Evolutionary conservation across 2,888 invertebrate species (phyloP), one percentile per base, ranked within the genome.

Genomic region (Drosophila sordidula): DNA sequence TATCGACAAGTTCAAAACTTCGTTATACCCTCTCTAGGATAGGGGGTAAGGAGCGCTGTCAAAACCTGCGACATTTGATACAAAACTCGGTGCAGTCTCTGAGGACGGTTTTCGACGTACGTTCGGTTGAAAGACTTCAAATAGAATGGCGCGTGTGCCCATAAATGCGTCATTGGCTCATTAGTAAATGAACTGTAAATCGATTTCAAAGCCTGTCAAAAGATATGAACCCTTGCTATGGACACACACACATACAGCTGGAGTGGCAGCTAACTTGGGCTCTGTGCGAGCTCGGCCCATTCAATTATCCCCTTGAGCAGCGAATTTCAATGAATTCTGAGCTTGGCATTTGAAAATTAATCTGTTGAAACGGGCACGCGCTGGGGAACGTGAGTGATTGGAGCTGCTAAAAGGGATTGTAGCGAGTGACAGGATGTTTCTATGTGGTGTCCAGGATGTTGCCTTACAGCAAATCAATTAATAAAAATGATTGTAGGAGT

Each of bases 161-260:
- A 72, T 82, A 72, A 82, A 75, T 80, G 75, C 79, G 76, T 88
- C 80, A 88, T 78, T 87, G 87, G 70, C 78, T 85, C 85, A 85
- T 85, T 89, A 85, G 85, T 55, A 85, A 85, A 85, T 85, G 78
- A 80, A 76, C 73, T 84, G 85, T 71, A 75, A 88, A 87, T 89
- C 71, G 73, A 51, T 62, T 71, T 66, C 42, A 66, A 71, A 74
- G 83, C 69, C 89, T 76, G 76, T 76, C 87, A 72, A 67, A 68
- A 63, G 76, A 70, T 66, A 70, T 67, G 57, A 68, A 47, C 47
- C 59, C 56, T 56, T 64, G 46, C 50, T 39, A 22, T 14, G 16
- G 9, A 0, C 8, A 39, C 12, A 39, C 18, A 34, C 9, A 14
- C 9, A 12, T 29, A 9, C 5, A 39, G n/a, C 9, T 18, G 49